Percentiles rank a stretch among this genome's conserved stretches.
phyloP scores from a whole-genome alignment of 2,797 vertebrate genomes.

The Schizopygopsis pylzovi region DNA sequence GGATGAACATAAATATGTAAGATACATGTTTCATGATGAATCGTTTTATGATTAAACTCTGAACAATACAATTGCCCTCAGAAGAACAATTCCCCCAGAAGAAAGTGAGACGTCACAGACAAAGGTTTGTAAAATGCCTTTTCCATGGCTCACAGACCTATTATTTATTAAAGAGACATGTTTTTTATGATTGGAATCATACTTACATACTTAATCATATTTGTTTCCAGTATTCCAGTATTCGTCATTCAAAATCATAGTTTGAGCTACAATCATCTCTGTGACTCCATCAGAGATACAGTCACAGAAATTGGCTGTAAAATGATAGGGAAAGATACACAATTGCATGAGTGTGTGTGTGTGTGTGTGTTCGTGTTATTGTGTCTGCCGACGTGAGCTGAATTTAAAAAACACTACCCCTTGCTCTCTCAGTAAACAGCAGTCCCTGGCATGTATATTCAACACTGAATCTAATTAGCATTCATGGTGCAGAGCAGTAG shows the following conservation, averaged over 20 bases:
- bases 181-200: conserved; percentile 10
- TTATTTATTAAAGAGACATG: conserved; percentile 44
- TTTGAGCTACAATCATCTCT: conserved; percentile 39
- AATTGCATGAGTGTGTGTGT: not conserved
- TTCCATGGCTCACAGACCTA: conserved; percentile 12
- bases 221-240: conserved; percentile 4
- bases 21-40: not conserved
- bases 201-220: not conserved
- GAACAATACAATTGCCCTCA: not conserved
- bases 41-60: not conserved
- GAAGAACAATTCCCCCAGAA: not conserved
- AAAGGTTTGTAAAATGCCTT: conserved; percentile 8
- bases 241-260: conserved; percentile 14
- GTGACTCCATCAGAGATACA: conserved; percentile 6
- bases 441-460: conserved; percentile 53
- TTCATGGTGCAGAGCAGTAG: conserved; percentile 63
- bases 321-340: not conserved
- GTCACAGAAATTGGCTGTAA: conserved; percentile 11
- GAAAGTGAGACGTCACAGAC: not conserved
- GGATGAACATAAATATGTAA: not conserved
- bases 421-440: conserved; percentile 46
- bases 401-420: conserved; percentile 52
- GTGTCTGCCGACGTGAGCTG: conserved; percentile 46
- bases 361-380: conserved; percentile 1
- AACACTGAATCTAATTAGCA: conserved; percentile 62